phyloP scores from a whole-genome alignment of 2,888 invertebrate species.

The Diogma glabrata region DNA sequence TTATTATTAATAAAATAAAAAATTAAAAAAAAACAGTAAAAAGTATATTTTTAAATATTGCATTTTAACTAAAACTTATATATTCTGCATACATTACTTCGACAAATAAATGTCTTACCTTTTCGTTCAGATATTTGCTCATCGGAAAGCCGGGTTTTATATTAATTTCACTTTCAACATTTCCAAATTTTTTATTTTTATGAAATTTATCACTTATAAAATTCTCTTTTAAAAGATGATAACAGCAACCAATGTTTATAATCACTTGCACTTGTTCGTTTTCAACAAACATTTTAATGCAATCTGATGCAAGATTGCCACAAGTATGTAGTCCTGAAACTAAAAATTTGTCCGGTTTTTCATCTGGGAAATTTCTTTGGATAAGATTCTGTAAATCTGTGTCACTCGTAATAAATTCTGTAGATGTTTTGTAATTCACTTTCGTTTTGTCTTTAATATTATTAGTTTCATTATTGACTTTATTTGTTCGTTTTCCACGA shows the following conservation, averaged over 20 bases:
- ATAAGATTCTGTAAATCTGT: constrained; percentile 44
- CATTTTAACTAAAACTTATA: no score
- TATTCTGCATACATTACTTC: no score
- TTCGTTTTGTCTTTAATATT: not conserved
- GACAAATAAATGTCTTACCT: no score
- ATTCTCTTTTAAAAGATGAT: constrained; percentile 62
- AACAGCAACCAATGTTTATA: constrained; percentile 83
- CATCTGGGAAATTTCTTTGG: constrained; percentile 37
- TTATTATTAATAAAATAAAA: no score
- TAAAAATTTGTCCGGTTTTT: constrained; percentile 36
- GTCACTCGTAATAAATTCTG: constrained; percentile 46
- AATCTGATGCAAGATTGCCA: constrained; percentile 66
- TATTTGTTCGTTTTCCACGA: constrained; percentile 22
- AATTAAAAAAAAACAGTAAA: no score
- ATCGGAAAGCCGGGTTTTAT: constrained; percentile 51
- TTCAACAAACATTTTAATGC: constrained; percentile 53
- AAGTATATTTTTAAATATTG: no score
- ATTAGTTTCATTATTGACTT: not conserved
- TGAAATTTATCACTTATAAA: constrained; percentile 32
- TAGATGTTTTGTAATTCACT: constrained; percentile 47
- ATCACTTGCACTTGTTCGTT: constrained; percentile 45
- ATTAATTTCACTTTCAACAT: constrained; percentile 24
- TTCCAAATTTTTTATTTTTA: constrained; percentile 28
- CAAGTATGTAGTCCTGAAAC: constrained; percentile 79
- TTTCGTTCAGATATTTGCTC: constrained; percentile 45